These are phyloP conservation scores for Poecilia gillii DNA, from an alignment of 2,797 vertebrate species.

Conservation along the genomic window DNA sequence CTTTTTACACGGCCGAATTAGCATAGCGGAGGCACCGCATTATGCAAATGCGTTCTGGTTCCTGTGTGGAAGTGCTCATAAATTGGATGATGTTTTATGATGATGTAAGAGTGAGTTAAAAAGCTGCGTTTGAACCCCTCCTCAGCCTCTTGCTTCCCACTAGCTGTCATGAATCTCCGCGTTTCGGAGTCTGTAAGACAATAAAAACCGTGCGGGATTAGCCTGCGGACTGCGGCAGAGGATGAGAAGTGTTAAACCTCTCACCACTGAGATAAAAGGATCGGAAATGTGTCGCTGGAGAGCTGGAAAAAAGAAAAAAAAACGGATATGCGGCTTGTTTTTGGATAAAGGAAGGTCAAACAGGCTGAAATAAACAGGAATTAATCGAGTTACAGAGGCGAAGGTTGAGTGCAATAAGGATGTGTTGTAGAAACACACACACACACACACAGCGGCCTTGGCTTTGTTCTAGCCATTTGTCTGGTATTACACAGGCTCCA, in stretches of 20 bases:
- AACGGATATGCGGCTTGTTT: constrained; percentile 5
- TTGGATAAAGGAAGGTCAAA: constrained; percentile 65
- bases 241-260: constrained; percentile 56
- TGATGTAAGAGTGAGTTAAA: constrained; percentile 75
- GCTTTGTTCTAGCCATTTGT: constrained; percentile 80
- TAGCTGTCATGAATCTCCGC: constrained; percentile 35
- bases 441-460: constrained; percentile 63
- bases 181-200: constrained; percentile 52
- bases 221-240: constrained; percentile 46
- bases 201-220: constrained; percentile 56
- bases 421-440: constrained; percentile 17
- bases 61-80: constrained; percentile 67
- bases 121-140: constrained; percentile 45
- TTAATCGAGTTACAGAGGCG: constrained; percentile 70
- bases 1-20: constrained; percentile 56
- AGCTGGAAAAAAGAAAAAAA: constrained; percentile 3
- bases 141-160: constrained; percentile 42
- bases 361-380: constrained; percentile 68
- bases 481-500: constrained; percentile 79
- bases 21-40: constrained; percentile 76
- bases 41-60: constrained; percentile 76
- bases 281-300: constrained; percentile 43
- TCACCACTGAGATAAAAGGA: constrained; percentile 53
- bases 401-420: constrained; percentile 54
- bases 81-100: constrained; percentile 79